Evolutionary conservation across 1,140 invertebrate genomes (phyloP).

Genomic region (Ceratina australensis): DNA sequence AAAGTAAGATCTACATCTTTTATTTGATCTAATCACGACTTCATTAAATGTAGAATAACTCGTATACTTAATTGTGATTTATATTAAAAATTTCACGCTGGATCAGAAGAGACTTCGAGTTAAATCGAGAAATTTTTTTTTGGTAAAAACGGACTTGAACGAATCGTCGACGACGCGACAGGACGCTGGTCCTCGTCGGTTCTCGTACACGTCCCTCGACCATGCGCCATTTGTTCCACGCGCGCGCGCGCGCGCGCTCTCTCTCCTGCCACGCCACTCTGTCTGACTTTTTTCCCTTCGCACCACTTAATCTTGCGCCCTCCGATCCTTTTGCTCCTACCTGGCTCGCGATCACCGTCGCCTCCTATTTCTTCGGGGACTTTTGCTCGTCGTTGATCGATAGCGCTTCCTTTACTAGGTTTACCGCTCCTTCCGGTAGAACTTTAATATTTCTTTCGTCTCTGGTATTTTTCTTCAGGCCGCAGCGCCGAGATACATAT

Average conservation of each 20-base stretch:
- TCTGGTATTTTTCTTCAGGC: too few species aligned
- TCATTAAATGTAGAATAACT: too few species aligned
- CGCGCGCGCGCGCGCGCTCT: neutral
- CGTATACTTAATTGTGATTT: too few species aligned
- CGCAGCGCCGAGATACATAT: too few species aligned
- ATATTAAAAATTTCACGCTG: too few species aligned
- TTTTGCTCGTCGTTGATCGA: constrained; percentile 21
- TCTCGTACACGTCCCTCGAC: constrained; percentile 18
- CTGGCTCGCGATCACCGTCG: constrained; percentile 15
- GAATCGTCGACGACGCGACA: neutral
- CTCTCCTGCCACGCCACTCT: neutral
- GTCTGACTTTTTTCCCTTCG: constrained; percentile 30
- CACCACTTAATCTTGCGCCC: constrained; percentile 20
- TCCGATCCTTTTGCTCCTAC: neutral
- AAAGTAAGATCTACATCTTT: too few species aligned
- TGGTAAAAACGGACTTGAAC: neutral
- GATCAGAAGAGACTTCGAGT: too few species aligned
- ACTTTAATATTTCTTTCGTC: too few species aligned
- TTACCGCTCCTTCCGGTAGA: too few species aligned
- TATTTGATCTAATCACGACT: too few species aligned
- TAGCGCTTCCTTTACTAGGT: neutral
- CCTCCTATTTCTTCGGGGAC: neutral
- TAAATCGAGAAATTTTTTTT: too few species aligned
- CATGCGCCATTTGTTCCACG: constrained; percentile 43
- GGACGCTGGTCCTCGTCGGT: constrained; percentile 11